A percentile compares a stretch with the other conserved stretches of the same genome.
Evolutionary conservation across 1,140 invertebrate species (phyloP).

Genomic region (Mizuhopecten yessoensis): DNA sequence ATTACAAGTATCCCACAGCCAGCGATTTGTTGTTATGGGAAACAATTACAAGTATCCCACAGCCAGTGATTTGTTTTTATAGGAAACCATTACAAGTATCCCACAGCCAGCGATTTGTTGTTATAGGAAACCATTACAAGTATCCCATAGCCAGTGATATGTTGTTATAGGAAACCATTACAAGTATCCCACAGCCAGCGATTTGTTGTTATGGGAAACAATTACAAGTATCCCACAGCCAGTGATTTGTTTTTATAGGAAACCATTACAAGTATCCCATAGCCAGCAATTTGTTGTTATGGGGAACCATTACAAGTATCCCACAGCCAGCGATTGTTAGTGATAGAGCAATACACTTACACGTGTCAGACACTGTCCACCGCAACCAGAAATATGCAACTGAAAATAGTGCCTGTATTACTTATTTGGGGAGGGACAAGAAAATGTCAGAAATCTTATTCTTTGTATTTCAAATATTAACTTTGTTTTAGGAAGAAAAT

Average conservation of each 20-base stretch:
- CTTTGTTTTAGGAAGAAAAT: too few species aligned
- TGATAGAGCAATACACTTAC: background rate
- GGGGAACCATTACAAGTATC: background rate
- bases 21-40: background rate
- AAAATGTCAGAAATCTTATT: too few species aligned
- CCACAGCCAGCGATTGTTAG: background rate
- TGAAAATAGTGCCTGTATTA: background rate
- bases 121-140: background rate
- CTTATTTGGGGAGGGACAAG: background rate
- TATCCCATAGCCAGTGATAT: background rate
- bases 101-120: background rate
- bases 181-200: too few species aligned
- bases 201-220: background rate
- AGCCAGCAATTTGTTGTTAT: background rate
- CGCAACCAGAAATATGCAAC: constrained; percentile 31
- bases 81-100: too few species aligned
- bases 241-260: background rate
- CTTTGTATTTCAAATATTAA: too few species aligned
- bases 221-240: background rate
- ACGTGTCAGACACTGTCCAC: background rate
- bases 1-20: background rate
- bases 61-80: background rate
- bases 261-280: too few species aligned
- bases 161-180: too few species aligned
- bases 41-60: background rate